Percentiles rank a stretch among this genome's conserved stretches.
Conservation (phyloP, 2,113 vertebrate genomes). For the Myrmecobius fasciatus region DNA sequence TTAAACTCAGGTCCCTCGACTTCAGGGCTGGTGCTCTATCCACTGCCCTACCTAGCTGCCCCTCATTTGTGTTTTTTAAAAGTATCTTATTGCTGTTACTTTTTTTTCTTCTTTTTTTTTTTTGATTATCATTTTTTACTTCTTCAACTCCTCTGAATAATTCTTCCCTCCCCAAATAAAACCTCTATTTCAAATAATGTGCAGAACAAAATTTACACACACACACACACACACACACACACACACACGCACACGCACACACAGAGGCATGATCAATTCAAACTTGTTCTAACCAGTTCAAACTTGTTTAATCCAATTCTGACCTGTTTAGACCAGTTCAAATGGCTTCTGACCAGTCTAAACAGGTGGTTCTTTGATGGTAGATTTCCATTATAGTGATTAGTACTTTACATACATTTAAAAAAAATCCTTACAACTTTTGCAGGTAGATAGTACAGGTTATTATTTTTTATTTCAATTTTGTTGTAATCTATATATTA, state of each 20-base stretch:
- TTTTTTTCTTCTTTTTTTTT: neutral
- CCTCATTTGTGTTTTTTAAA: neutral
- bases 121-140: neutral
- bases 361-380: no score
- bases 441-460: neutral
- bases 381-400: neutral
- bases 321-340: no score
- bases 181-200: neutral
- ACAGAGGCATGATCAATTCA: neutral
- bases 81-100: neutral
- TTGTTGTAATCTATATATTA: neutral
- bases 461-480: neutral
- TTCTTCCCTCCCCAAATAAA: neutral
- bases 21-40: no score
- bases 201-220: neutral
- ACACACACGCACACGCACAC: neutral
- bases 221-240: no score
- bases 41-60: no score
- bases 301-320: neutral
- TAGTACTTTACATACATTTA: neutral
- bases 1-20: no score
- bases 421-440: neutral
- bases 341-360: no score
- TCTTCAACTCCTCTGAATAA: neutral
- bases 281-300: neutral